Base-by-base conservation (phyloP, 2,113 vertebrate species). In the Apteryx owenii region DNA sequence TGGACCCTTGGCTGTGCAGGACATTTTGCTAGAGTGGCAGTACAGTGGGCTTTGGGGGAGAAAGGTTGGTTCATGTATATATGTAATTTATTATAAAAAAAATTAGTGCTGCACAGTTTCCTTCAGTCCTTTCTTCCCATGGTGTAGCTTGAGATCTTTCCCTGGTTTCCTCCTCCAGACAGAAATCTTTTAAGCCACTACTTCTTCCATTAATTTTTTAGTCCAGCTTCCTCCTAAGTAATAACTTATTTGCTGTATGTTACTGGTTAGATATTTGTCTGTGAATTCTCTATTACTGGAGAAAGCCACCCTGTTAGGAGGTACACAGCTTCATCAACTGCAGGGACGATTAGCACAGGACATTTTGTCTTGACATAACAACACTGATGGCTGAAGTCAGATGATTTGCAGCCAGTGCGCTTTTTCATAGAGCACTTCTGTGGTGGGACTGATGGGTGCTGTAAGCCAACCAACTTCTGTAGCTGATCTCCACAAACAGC, bases 301-400 rank as follows among this genome's bases (percentile, higher is more conserved):
- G 79, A 96, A 87, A 51, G 31, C 31, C 18, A 75, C 60, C 33
- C 77, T 91, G 25, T 71, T 72, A 96, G 86, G 60, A 96, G 93
- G 83, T 38, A 50, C 6, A 7, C 16, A 91, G 48, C 54, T 89
- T 95, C 62, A 33, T 56, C 71, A 82, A 3, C 26, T 42, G 31
- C 81, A 95, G 72, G 82, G 56, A 81, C 33, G 77, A 75, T 46
- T 82, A 82, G 4, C 4, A 82, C 80, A 62, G 88, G 91, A 89
- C 77, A 38, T 54, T 95, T 96, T 90, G 50, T 85, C 38, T 11
- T 56, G 88, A 48, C 50, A 28, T 54, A 89, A 42, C 7, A 60
- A 40, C 3, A 2, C 7, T 77, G n/a, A 23, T 64, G 54, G 75
- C 29, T 40, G 40, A 69, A 26, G 48, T 17, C 21, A 50, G 42